A percentile compares a stretch with the other conserved stretches of the same genome.
Evolutionary conservation across 2,888 invertebrate genomes (phyloP).

Genomic region (Apamea sordens): DNA sequence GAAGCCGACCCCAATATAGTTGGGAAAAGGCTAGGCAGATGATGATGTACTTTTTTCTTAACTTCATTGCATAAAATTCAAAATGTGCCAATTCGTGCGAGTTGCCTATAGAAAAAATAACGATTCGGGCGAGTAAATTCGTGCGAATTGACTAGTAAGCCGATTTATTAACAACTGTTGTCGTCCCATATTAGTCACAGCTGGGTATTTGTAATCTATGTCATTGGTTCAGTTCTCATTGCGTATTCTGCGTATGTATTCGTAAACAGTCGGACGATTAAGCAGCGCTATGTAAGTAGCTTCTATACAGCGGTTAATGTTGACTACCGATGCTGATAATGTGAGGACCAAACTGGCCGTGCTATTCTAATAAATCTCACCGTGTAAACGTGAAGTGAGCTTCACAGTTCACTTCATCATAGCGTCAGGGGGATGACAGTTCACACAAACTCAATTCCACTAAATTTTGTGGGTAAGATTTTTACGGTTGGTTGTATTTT

Average conservation of each 20-base stretch:
- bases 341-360: background rate
- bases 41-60: background rate
- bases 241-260: conserved; percentile 29
- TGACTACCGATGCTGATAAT: background rate
- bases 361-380: background rate
- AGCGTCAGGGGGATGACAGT: background rate
- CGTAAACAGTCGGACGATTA: conserved; percentile 5
- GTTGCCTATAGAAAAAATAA: background rate
- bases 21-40: too few species aligned
- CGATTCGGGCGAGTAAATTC: background rate
- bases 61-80: background rate
- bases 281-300: conserved; percentile 3
- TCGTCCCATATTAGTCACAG: conserved; percentile 36
- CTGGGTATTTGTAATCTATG: conserved; percentile 42
- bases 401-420: too few species aligned
- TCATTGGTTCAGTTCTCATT: conserved; percentile 38
- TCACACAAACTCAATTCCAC: background rate
- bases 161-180: conserved; percentile 37
- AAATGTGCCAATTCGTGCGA: background rate
- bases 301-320: conserved; percentile 7
- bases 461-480: background rate
- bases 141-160: background rate
- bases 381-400: background rate
- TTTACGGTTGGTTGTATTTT: background rate
- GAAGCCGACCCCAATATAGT: too few species aligned